Conservation (phyloP, 2,113 vertebrate genomes). For the Cyprinodon variegatus region DNA sequence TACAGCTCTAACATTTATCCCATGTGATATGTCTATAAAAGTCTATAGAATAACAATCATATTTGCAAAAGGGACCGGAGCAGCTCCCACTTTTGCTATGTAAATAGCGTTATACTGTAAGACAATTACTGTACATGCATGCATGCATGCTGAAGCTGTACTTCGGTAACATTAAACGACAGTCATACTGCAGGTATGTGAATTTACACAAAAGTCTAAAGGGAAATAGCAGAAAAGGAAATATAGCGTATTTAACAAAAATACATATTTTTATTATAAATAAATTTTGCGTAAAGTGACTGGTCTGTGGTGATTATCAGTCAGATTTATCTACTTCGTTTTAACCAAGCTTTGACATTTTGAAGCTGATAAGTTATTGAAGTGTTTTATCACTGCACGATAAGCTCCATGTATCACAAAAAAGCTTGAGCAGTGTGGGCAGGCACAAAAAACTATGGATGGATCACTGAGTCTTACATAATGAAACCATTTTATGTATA, state of each 20-base stretch:
- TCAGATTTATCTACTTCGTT: no score
- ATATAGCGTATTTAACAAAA: no score
- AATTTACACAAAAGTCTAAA: no score
- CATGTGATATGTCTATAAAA: no score
- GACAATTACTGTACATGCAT: background rate
- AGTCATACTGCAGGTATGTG: background rate
- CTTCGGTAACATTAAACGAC: background rate
- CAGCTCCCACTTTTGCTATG: background rate
- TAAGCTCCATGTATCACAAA: background rate
- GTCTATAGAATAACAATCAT: no score
- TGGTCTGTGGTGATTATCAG: no score
- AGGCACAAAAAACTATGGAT: background rate
- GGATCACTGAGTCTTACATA: background rate
- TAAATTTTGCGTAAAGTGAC: no score
- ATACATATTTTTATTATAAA: no score
- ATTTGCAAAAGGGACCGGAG: background rate
- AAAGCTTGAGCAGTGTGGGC: background rate
- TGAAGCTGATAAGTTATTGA: no score
- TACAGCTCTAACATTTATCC: no score
- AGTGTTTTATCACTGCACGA: background rate
- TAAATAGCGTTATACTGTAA: background rate
- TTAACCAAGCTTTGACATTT: no score
- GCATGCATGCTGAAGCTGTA: background rate
- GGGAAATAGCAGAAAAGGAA: no score
- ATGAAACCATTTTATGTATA: background rate